phyloP scores from a whole-genome alignment of 2,888 invertebrate genomes.

The Trichopoda pennipes region DNA sequence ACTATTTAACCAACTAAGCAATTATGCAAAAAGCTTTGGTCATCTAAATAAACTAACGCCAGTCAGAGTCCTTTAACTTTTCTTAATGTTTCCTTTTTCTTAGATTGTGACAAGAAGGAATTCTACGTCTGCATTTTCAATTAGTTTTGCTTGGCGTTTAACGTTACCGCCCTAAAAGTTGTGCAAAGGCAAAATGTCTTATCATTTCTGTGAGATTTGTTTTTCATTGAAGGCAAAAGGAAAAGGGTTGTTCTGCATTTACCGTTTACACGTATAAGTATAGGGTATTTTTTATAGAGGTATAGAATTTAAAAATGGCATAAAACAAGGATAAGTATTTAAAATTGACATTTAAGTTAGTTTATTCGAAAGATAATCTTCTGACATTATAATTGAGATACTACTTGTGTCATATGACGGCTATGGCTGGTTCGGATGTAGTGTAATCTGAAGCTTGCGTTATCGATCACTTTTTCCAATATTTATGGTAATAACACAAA shows the following conservation, averaged over 20 bases:
- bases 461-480: too few relatives aligned
- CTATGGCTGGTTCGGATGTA: too few relatives aligned
- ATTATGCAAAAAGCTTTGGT: conserved; percentile 67
- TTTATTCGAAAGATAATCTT: too few relatives aligned
- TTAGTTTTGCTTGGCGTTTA: conserved; percentile 63
- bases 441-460: too few relatives aligned
- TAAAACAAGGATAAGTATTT: too few relatives aligned
- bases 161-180: conserved; percentile 67
- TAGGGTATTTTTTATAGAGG: too few relatives aligned
- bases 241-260: conserved; percentile 56
- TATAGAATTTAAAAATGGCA: too few relatives aligned
- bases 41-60: conserved; percentile 44
- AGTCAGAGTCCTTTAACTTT: not conserved
- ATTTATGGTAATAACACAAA: too few relatives aligned
- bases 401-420: too few relatives aligned
- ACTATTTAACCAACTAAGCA: conserved; percentile 58
- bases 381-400: too few relatives aligned
- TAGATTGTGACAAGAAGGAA: not conserved
- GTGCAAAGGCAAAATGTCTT: conserved; percentile 68
- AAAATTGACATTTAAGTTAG: too few relatives aligned
- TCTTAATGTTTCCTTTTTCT: conserved; percentile 2
- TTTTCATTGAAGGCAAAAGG: not conserved
- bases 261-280: conserved; percentile 7
- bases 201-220: conserved; percentile 34
- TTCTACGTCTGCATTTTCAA: conserved; percentile 49